Evolutionary conservation across 2,113 vertebrate genomes (phyloP).

Genomic region (Callorhinus ursinus): DNA sequence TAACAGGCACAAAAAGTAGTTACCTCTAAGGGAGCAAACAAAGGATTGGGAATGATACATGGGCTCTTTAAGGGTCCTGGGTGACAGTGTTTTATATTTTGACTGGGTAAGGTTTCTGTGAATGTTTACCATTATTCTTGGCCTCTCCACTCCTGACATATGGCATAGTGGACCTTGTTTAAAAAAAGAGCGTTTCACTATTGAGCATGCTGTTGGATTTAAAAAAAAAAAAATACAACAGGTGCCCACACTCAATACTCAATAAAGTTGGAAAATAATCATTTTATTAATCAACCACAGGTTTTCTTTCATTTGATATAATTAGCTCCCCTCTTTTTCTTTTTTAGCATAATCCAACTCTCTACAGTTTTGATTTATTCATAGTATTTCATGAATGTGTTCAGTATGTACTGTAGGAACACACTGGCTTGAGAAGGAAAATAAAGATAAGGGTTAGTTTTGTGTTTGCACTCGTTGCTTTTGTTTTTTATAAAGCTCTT

Average conservation of each 20-base stretch:
- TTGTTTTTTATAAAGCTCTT: slow-evolving; percentile 1
- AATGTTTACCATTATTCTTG: not conserved
- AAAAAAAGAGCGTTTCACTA: not conserved
- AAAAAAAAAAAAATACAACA: not conserved
- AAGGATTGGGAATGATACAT: not conserved
- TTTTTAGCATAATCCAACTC: not conserved
- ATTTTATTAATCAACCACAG: not conserved
- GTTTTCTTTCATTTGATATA: not conserved
- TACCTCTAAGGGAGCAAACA: not conserved
- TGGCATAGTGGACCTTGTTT: not conserved
- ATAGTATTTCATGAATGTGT: not conserved
- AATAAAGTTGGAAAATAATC: not conserved
- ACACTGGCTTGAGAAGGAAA: not conserved
- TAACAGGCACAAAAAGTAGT: not conserved
- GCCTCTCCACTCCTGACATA: not conserved
- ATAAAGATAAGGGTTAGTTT: not conserved
- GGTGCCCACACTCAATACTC: not conserved
- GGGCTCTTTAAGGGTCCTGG: not conserved
- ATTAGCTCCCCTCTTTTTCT: not conserved
- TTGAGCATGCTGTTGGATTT: not conserved
- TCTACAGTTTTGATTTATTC: not conserved
- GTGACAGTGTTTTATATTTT: not conserved
- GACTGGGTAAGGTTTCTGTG: not conserved
- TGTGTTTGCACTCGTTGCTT: not conserved
- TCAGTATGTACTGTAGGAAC: not conserved